Evolutionary conservation across 2,888 invertebrate genomes (phyloP), one percentile per base, ranked within the genome.

Genomic region (Pycnomerus fuliginosus): DNA sequence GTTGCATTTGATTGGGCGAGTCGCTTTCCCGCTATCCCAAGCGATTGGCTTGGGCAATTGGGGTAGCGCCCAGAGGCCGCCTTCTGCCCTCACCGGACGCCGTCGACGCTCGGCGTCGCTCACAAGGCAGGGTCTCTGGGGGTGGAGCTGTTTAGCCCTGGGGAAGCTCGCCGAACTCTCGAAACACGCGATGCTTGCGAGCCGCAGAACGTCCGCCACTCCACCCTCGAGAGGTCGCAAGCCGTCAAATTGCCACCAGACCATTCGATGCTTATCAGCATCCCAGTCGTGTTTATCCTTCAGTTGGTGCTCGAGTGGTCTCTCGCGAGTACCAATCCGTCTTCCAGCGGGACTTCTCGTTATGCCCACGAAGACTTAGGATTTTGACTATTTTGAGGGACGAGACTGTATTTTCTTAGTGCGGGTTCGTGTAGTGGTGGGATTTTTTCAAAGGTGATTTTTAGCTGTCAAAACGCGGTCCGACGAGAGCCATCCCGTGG

Each of bases 401-500:
- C n/a, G n/a, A n/a, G n/a, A n/a, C n/a, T n/a, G n/a, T n/a, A n/a
- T n/a, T n/a, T n/a, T n/a, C n/a, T n/a, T n/a, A n/a, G n/a, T n/a
- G n/a, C n/a, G n/a, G n/a, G n/a, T n/a, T 23, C 16, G 39, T 15
- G 39, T 20, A n/a, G 20, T 17, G 30, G 30, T 16, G 20, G 28
- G 38, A 44, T 34, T 39, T 38, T 16, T 12, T 3, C 10, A 29
- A 10, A 16, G 17, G 44, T 44, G 53, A 37, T 35, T 39, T 31
- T 55, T 55, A 64, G 48, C 62, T 54, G 64, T 56, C 80, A 81
- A 77, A 76, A 81, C 81, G 81, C 84, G 85, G 80, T 85, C 85
- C 75, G 85, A 85, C 84, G 85, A 85, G 79, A 77, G 77, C 66
- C 78, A 76, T 75, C 77, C 69, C 55, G 64, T 64, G 65, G 69